Base-by-base conservation (phyloP, 2,113 vertebrate species). In the Pluvialis apricaria region DNA sequence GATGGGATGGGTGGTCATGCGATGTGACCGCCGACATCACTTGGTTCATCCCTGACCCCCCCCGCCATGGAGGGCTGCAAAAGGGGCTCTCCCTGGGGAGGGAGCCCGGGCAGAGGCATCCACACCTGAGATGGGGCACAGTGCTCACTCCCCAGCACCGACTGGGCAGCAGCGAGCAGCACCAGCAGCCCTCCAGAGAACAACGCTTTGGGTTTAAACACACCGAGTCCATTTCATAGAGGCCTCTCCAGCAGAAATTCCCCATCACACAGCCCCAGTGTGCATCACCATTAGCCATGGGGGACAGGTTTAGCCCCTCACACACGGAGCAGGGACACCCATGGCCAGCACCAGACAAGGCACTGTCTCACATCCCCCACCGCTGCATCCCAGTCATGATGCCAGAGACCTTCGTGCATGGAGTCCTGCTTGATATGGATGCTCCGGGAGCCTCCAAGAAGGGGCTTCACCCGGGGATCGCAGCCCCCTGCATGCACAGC, bases 241-340 rank as follows among this genome's bases (percentile, higher is more conserved):
- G 11, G 28, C 36, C 4, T 70, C 31, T 12, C 13, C 64, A 29
- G 45, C 21, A 69, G 58, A 62, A 70, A 69, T 44, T 76, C 57
- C n/a, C 38, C 20, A 5, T 26, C 1, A 1, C n/a, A 24, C 4
- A 70, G 15, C 47, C 45, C 22, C 2, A 1, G 7, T 9, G 38
- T 13, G 6, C 25, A 28, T 3, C 47, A 9, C 4, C 0, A 0
- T 13, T 49, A 54, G 38, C 38, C 16, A 4, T 0, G 20, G 55
- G 34, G 29, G n/a, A 11, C 47, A 36, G 34, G 79, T 75, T 62
- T 36, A 58, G 6, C 31, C 32, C 42, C 29, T 44, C 26, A 5
- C 10, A 2, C 10, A 16, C 1, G 0, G 38, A 32, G 52, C 36
- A 40, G 52, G 10, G 78, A 29, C n/a, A 31, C 5, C 17, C 77